Evolutionary conservation across 1,140 invertebrate genomes (phyloP).

Genomic region (Trichonephila clavata): DNA sequence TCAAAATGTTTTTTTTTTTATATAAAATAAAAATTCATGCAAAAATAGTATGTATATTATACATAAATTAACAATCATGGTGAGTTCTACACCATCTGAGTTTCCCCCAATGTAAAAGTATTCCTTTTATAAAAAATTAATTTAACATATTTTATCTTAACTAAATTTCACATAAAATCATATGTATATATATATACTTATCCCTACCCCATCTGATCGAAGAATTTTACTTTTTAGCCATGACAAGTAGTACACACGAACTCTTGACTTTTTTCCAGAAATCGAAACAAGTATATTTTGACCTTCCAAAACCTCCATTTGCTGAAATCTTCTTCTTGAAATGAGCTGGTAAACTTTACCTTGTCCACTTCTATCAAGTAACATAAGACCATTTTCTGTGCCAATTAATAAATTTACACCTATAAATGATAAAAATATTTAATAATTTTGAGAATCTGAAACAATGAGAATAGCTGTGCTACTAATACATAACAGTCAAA

Average conservation of each 20-base stretch:
- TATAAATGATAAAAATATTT: slow-evolving; percentile 34
- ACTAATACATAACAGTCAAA: not conserved
- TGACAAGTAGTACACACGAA: slow-evolving; percentile 98
- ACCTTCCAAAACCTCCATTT: slow-evolving; percentile 99
- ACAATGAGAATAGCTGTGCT: not conserved
- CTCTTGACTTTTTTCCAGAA: slow-evolving; percentile 98
- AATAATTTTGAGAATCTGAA: not conserved
- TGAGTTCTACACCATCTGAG: too few species aligned
- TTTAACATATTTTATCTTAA: too few species aligned
- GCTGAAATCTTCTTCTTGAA: slow-evolving; percentile 96
- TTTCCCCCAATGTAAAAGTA: too few species aligned
- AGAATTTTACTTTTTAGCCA: slow-evolving; percentile 99
- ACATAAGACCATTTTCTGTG: slow-evolving; percentile 98
- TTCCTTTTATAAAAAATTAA: too few species aligned
- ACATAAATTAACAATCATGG: too few species aligned
- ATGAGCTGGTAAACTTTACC: slow-evolving; percentile 99
- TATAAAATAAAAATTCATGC: too few species aligned
- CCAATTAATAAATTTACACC: slow-evolving; percentile 98
- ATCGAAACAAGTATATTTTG: slow-evolving; percentile 99
- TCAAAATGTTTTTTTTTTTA: too few species aligned
- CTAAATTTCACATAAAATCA: too few species aligned
- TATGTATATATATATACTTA: not conserved
- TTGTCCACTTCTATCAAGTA: slow-evolving; percentile 98
- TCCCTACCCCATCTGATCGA: slow-evolving; percentile 93
- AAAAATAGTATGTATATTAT: too few species aligned